phyloP scores from a whole-genome alignment of 2,113 vertebrate species.

The Prunella fulvescens region DNA sequence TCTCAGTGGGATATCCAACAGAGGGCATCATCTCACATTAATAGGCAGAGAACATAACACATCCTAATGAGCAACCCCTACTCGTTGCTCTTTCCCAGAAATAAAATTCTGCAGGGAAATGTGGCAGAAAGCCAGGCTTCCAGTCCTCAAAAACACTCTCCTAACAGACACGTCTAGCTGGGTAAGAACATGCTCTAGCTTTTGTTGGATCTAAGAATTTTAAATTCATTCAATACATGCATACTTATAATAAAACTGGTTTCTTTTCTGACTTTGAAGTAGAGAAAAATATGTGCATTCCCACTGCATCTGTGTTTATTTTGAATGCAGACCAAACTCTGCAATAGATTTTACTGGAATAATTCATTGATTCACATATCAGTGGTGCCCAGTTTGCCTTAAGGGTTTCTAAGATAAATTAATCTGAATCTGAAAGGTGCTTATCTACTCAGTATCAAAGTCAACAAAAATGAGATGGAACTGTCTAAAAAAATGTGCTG shows the following conservation, averaged over 20 bases:
- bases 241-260: not conserved
- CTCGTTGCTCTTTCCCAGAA: not conserved
- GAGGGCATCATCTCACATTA: slow-evolving; percentile 21
- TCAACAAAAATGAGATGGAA: not conserved
- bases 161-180: not conserved
- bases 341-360: not conserved
- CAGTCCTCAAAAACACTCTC: not conserved
- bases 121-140: slow-evolving; percentile 7
- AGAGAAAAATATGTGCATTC: not conserved
- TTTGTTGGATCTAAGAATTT: not conserved
- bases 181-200: not conserved
- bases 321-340: not conserved
- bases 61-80: not conserved
- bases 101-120: not conserved
- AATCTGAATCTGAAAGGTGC: not conserved
- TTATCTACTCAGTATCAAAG: not conserved
- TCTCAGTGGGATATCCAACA: slow-evolving; percentile 11
- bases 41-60: not conserved
- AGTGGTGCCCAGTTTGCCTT: not conserved
- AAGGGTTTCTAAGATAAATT: not conserved
- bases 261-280: not conserved
- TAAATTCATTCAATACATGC: not conserved
- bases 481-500: not conserved
- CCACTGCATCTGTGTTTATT: not conserved
- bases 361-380: not conserved